phyloP scores from a whole-genome alignment of 2,797 vertebrate genomes.

The Microhierax caerulescens region DNA sequence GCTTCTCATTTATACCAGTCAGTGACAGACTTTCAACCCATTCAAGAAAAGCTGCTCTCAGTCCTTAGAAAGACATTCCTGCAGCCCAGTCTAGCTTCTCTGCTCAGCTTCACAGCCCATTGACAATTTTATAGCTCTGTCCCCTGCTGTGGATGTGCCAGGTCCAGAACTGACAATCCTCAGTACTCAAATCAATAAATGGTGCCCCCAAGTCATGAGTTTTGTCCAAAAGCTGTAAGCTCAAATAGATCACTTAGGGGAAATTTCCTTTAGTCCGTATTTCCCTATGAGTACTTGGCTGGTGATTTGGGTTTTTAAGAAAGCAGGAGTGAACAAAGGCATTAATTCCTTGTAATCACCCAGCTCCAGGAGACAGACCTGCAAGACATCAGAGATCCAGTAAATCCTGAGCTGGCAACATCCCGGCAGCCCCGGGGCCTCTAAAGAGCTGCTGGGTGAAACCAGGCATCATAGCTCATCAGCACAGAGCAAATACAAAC shows the following conservation, averaged over 20 bases:
- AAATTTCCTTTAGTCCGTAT: neutral
- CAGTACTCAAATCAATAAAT: neutral
- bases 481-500: neutral
- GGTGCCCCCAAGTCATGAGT: neutral
- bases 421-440: neutral
- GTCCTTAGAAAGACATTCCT: neutral
- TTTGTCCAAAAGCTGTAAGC: neutral
- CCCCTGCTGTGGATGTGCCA: neutral
- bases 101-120: neutral
- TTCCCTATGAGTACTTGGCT: neutral
- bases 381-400: neutral
- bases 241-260: neutral
- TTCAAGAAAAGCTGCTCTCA: neutral
- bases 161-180: neutral
- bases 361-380: slow-evolving; percentile 7
- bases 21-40: neutral
- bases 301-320: neutral
- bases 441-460: neutral
- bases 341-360: slow-evolving; percentile 14
- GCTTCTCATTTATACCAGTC: neutral
- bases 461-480: neutral
- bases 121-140: neutral
- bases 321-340: neutral
- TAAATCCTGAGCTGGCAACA: slow-evolving; percentile 20
- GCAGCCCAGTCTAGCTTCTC: neutral